These are phyloP conservation scores for Drymodes brunneopygia DNA, from an alignment of 2,113 vertebrate species.

Conservation along the genomic window DNA sequence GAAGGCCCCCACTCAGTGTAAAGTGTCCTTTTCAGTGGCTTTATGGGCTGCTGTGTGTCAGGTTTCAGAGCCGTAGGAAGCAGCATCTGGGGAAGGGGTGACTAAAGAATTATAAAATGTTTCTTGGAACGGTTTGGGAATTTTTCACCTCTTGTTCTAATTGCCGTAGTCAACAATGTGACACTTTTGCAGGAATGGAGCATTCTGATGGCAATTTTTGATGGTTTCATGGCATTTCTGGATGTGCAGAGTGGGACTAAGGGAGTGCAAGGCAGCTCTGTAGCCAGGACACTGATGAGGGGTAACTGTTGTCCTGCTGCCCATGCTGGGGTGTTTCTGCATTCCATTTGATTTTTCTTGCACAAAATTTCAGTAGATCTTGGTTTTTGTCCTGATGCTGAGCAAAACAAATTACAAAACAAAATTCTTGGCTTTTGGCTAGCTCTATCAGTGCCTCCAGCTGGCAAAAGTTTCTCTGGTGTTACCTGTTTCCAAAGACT, in stretches of 20 bases:
- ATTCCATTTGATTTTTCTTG: neutral
- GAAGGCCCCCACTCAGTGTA: neutral
- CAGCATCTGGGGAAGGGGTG: neutral
- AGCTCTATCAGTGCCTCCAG: neutral
- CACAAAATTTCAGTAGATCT: neutral
- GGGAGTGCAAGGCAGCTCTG: neutral
- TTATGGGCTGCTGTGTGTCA: neutral
- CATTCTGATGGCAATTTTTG: neutral
- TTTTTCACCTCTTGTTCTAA: neutral
- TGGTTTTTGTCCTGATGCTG: no score
- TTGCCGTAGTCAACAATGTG: neutral
- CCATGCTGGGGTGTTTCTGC: neutral
- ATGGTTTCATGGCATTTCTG: neutral
- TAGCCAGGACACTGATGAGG: neutral
- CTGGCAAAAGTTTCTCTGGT: neutral
- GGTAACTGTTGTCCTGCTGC: neutral
- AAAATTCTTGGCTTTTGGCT: neutral
- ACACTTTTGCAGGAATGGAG: neutral
- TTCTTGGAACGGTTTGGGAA: neutral
- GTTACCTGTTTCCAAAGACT: neutral
- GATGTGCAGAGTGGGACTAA: neutral
- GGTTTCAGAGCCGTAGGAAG: neutral
- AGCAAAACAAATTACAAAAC: neutral
- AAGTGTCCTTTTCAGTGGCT: accelerated
- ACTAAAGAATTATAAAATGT: neutral